A percentile compares a stretch with the other conserved stretches of the same genome.
These are phyloP conservation scores for Phocoena sinus DNA, from an alignment of 2,113 vertebrate genomes.

Conservation along the genomic window DNA sequence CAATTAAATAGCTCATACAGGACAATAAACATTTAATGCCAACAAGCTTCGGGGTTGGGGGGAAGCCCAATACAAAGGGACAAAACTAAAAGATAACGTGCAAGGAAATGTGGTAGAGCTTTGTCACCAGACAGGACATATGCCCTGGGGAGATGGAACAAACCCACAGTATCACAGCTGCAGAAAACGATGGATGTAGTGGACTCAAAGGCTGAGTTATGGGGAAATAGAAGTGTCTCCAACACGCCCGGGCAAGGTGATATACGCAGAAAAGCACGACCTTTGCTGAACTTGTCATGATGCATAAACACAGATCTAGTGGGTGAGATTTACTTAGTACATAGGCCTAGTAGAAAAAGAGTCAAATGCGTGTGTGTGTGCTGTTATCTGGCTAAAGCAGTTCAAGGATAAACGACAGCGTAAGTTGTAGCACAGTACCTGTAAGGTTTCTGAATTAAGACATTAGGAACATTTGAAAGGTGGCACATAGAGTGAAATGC, in stretches of 20 bases:
- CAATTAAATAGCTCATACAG: not conserved
- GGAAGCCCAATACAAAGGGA: not conserved
- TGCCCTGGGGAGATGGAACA: fast-evolving
- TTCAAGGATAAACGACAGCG: not conserved
- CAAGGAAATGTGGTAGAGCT: not conserved
- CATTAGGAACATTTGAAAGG: not conserved
- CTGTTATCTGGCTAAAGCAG: not conserved
- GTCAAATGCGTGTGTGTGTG: fast-evolving
- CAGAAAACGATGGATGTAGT: fast-evolving
- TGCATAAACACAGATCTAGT: not conserved
- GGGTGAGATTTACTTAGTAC: not conserved
- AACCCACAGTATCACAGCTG: too few species aligned
- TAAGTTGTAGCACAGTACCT: not conserved
- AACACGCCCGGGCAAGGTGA: fast-evolving
- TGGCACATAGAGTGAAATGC: not conserved
- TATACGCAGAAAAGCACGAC: not conserved
- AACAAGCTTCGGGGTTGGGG: not conserved
- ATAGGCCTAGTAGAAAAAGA: not conserved
- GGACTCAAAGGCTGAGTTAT: fast-evolving
- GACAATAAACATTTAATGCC: not conserved
- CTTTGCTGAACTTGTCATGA: not conserved
- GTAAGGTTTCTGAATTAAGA: not conserved
- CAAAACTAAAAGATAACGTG: not conserved
- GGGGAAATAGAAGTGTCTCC: fast-evolving
- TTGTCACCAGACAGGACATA: fast-evolving